phyloP scores from a whole-genome alignment of 2,113 vertebrate species.

The Macrotus californicus region DNA sequence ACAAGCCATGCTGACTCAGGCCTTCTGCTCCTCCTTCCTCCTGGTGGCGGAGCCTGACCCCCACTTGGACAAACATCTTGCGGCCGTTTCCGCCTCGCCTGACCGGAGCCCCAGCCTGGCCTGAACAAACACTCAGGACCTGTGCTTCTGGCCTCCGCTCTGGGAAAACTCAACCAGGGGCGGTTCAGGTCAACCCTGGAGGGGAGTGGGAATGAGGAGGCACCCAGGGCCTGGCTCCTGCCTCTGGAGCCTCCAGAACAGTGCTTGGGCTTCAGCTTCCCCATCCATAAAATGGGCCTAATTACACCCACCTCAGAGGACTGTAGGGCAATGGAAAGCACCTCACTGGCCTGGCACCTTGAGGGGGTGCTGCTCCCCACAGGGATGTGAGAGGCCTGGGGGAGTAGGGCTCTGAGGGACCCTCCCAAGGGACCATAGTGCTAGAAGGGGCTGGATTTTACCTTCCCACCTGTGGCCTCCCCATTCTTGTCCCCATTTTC shows the following conservation, averaged over 20 bases:
- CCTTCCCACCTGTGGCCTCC: not conserved
- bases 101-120: constrained; percentile 51
- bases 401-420: not conserved
- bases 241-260: not conserved
- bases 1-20: not conserved
- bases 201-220: not conserved
- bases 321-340: not conserved
- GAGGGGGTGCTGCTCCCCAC: not conserved
- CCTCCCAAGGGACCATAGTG: not conserved
- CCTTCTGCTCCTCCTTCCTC: not conserved
- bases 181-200: constrained; percentile 32
- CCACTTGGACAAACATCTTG: constrained; percentile 65
- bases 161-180: constrained; percentile 47
- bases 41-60: not conserved
- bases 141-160: constrained; percentile 33
- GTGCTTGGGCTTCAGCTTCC: not conserved
- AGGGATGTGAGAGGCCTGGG: not conserved
- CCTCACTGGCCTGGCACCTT: not conserved
- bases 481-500: not conserved
- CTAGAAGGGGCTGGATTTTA: not conserved
- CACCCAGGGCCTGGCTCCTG: not conserved
- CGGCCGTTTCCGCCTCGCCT: constrained; percentile 55
- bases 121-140: constrained; percentile 66
- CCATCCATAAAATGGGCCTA: not conserved
- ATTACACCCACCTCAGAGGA: not conserved